Evolutionary conservation across 92 coral and sea anemone genomes (phyloP), one percentile per base, ranked within the genome.

Genomic region (Paramuricea clavata): DNA sequence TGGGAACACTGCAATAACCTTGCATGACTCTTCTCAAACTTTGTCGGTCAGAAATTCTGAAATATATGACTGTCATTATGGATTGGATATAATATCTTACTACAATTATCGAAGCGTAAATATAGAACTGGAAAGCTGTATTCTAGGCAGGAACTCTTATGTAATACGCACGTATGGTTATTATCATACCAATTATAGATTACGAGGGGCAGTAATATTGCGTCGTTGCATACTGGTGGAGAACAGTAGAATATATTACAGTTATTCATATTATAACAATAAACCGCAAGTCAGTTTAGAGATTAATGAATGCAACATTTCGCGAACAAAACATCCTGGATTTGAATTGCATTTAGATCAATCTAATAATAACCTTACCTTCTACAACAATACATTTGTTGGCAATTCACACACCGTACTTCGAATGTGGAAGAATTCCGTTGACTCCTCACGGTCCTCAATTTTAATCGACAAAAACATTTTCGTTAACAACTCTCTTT

Each of bases 401-500:
- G 27, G 8, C 0, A 54, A 54, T 13, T 0, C 62, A 21, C 22
- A 23, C 16, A 54, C 27, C 25, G 6, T 54, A 21, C 27, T 54
- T 19, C 62, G 27, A 0, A 19, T 19, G 1, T 5, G 62, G 25
- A 9, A 2, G 5, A 21, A 19, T 54, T 6, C 62, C 23, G 26
- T 2, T 19, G 54, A 8, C 54, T 1, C 15, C 13, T 54, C 27
- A 21, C 23, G 11, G 8, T 19, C 62, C 0, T 21, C 62, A 54
- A 54, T 54, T 2, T 19, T 21, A 19, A 75, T 92, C 6, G 31
- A 26, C 22, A 50, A 50, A 19, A 92, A 92, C 61, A 12, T 33
- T 23, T 85, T 92, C 43, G 62, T 72, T 16, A 76, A 85, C 16
- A 92, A 92, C 54, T 30, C 3, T 56, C 87, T 87, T 44, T 31